Conservation (phyloP, 2,797 vertebrate genomes). For the Linurgus olivaceus region DNA sequence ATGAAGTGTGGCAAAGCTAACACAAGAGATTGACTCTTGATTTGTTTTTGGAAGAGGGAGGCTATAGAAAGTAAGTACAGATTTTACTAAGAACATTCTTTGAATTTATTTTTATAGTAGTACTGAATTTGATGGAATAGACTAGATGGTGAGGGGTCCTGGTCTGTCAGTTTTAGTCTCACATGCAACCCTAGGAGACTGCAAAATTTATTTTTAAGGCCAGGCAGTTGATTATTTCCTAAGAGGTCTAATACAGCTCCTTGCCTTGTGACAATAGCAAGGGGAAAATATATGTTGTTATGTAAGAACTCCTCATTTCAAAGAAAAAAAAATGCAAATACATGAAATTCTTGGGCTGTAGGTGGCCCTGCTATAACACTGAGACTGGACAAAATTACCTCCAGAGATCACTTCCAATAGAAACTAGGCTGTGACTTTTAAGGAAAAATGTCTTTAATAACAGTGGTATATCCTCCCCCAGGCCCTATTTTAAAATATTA, state of each 20-base stretch:
- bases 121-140: not conserved
- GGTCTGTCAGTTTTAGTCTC: not conserved
- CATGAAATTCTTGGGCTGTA: not conserved
- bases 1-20: not conserved
- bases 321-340: not conserved
- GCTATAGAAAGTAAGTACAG: not conserved
- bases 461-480: fast-evolving
- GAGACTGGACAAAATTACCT: not conserved
- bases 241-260: not conserved
- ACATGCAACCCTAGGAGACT: fast-evolving
- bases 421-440: not conserved
- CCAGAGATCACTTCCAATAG: not conserved
- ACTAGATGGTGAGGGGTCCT: not conserved
- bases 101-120: not conserved
- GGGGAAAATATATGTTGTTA: not conserved
- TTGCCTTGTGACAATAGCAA: not conserved
- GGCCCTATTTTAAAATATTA: not conserved
- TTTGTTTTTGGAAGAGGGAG: not conserved
- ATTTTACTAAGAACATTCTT: not conserved
- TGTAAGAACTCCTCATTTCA: not conserved
- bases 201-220: not conserved
- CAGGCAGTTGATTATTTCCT: not conserved
- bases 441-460: not conserved
- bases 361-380: not conserved
- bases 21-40: not conserved